Percentiles rank a stretch among this genome's conserved stretches.
Conservation (phyloP, 2,888 invertebrate genomes). For the Eristalinus aeneus region DNA sequence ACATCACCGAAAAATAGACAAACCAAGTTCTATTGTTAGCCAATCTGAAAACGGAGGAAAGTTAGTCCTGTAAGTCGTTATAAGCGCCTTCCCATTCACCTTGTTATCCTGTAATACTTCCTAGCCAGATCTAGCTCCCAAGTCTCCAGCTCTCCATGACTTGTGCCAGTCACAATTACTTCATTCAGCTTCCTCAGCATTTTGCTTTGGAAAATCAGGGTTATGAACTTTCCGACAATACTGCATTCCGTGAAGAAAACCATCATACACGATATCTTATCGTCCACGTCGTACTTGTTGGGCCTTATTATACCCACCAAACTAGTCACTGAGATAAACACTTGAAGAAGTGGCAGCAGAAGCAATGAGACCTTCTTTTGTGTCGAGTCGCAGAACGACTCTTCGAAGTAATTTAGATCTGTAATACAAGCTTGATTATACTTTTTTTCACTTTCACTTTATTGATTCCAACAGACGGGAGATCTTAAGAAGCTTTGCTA, state of each 20-base stretch:
- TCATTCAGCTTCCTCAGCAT: constrained; percentile 18
- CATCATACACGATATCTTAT: constrained; percentile 21
- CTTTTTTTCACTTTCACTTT: too few species aligned
- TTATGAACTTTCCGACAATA: constrained; percentile 7
- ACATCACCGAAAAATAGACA: constrained; percentile 8
- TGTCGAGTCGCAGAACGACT: background rate
- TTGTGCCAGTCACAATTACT: constrained; percentile 18
- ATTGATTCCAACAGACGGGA: too few species aligned
- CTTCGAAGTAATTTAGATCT: constrained; percentile 2
- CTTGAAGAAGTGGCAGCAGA: constrained; percentile 1
- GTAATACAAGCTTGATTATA: too few species aligned
- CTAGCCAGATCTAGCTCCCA: constrained; percentile 31
- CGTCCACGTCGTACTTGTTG: constrained; percentile 38
- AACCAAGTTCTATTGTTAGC: constrained; percentile 12
- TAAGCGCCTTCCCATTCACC: background rate
- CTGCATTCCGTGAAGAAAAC: constrained; percentile 15
- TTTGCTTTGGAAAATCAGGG: constrained; percentile 5
- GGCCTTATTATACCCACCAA: background rate
- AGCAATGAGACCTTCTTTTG: constrained; percentile 5
- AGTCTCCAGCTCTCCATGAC: background rate
- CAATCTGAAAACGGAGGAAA: constrained; percentile 13
- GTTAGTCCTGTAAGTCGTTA: background rate
- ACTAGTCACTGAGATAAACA: background rate
- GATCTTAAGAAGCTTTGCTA: too few species aligned
- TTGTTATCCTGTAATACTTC: constrained; percentile 18